A percentile compares a stretch with the other conserved stretches of the same genome.
These are phyloP conservation scores for Eudasyphora cyanicolor DNA, from an alignment of 2,888 invertebrate genomes.

Conservation along the genomic window DNA sequence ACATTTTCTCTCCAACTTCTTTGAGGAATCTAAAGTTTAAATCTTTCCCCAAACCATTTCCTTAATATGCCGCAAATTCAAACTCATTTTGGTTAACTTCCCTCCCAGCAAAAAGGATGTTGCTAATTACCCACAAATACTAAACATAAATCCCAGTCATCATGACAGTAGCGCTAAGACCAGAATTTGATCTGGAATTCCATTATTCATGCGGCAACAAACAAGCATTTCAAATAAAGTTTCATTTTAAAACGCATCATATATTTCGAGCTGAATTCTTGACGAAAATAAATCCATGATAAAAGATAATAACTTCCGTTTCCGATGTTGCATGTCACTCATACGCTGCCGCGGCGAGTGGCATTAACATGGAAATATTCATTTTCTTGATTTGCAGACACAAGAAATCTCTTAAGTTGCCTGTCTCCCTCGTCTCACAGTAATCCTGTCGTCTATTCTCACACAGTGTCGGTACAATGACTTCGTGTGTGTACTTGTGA, in stretches of 20 bases:
- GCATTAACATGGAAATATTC: neutral
- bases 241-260: neutral
- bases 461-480: neutral
- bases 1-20: too few species aligned
- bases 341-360: neutral
- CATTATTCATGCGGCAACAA: neutral
- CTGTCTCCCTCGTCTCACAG: too few species aligned
- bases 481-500: neutral
- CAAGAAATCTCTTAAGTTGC: neutral
- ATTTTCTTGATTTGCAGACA: conserved; percentile 10
- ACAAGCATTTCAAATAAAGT: neutral
- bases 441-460: neutral
- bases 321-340: neutral
- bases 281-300: neutral
- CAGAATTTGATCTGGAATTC: neutral
- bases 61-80: too few species aligned
- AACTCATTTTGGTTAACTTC: too few species aligned
- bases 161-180: neutral
- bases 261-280: neutral
- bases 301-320: neutral
- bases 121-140: conserved; percentile 6
- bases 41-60: too few species aligned
- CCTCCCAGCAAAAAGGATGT: too few species aligned
- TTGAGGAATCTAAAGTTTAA: too few species aligned
- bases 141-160: neutral